phyloP scores from a whole-genome alignment of 2,113 vertebrate species.

The Ictalurus furcatus region DNA sequence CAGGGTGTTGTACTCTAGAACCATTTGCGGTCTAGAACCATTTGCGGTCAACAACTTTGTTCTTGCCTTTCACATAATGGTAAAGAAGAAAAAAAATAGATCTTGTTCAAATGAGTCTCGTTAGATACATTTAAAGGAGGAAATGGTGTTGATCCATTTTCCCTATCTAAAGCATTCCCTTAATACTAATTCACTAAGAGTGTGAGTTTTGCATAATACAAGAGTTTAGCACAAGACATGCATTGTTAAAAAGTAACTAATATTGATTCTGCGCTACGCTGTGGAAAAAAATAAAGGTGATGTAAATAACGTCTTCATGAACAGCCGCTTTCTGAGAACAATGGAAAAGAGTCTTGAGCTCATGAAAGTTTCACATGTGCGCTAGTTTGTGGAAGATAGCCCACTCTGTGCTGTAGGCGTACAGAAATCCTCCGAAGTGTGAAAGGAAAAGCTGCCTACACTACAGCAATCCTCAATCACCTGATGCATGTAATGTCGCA shows the following conservation, averaged over 20 bases:
- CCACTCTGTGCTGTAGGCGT: constrained; percentile 36
- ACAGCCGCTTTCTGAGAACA: constrained; percentile 27
- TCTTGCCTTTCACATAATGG: neutral
- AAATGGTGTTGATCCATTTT: neutral
- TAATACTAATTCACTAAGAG: too few relatives aligned
- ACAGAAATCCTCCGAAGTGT: constrained; percentile 9
- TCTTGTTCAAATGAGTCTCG: too few relatives aligned
- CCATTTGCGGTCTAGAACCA: neutral
- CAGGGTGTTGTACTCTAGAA: neutral
- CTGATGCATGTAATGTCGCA: constrained; percentile 17
- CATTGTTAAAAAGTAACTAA: neutral
- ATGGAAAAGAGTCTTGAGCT: constrained; percentile 26
- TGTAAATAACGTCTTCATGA: neutral
- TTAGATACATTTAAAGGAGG: too few relatives aligned
- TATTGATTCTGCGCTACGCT: too few relatives aligned
- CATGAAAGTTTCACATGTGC: constrained; percentile 25
- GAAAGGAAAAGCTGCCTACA: constrained; percentile 32
- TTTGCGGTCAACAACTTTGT: neutral
- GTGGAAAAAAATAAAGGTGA: neutral
- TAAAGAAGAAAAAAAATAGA: neutral
- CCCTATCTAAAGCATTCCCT: neutral
- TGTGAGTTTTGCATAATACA: neutral
- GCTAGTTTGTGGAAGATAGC: constrained; percentile 28
- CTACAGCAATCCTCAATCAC: constrained; percentile 6
- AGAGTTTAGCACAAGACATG: neutral